Conservation (phyloP, 2,888 invertebrate genomes). For the Melitaea athalia region DNA sequence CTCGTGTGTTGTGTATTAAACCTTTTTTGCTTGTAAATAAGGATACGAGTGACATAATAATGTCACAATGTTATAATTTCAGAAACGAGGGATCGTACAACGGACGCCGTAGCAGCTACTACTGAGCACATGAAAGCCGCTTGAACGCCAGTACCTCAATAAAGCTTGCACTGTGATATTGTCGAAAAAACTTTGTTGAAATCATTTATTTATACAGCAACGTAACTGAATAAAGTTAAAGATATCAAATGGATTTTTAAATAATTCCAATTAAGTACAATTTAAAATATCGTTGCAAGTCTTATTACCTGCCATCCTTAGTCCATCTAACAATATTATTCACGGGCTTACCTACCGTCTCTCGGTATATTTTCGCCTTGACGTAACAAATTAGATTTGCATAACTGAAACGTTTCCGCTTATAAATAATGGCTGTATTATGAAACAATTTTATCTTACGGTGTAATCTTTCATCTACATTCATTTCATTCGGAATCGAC, state of each 20-base stretch:
- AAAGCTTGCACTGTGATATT: slow-evolving; percentile 71
- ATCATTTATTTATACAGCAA: slow-evolving; percentile 32
- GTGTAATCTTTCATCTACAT: slow-evolving; percentile 11
- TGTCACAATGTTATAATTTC: slow-evolving; percentile 34
- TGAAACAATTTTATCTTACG: slow-evolving; percentile 19
- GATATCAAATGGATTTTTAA: background rate
- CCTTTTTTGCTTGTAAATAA: no score
- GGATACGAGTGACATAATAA: no score
- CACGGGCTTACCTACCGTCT: slow-evolving; percentile 11
- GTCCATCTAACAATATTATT: background rate
- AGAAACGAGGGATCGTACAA: slow-evolving; percentile 61
- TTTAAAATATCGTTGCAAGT: background rate
- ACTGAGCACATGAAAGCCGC: slow-evolving; percentile 30
- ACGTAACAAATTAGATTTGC: slow-evolving; percentile 34
- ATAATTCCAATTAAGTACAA: background rate
- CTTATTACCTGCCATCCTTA: no score
- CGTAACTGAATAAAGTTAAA: slow-evolving; percentile 46
- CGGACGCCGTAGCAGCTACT: slow-evolving; percentile 53
- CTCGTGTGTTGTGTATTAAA: background rate
- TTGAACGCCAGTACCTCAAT: slow-evolving; percentile 53
- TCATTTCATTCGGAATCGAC: slow-evolving; percentile 12
- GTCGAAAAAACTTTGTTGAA: slow-evolving; percentile 34
- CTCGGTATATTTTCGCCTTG: slow-evolving; percentile 24
- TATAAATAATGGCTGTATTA: slow-evolving; percentile 29
- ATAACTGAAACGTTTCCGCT: slow-evolving; percentile 30